Conservation (phyloP, 2,888 invertebrate species). For the Chaetogeoica ovagalla region DNA sequence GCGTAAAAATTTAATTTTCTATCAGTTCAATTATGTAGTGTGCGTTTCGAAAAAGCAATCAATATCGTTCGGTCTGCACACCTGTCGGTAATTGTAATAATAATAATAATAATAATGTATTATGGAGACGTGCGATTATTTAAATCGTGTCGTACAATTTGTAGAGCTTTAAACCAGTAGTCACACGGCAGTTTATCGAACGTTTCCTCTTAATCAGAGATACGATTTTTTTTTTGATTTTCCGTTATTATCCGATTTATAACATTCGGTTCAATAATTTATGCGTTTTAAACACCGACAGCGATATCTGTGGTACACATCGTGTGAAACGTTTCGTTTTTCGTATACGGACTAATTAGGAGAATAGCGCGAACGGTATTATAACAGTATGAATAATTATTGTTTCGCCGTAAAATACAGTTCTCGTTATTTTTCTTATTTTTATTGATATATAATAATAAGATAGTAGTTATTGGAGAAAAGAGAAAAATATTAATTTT, state of each 20-base stretch:
- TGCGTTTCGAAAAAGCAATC: not conserved
- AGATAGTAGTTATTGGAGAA: too few species aligned
- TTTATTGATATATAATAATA: too few species aligned
- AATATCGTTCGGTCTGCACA: not conserved
- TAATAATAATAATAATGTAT: not conserved
- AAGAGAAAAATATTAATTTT: too few species aligned
- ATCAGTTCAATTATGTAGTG: not conserved
- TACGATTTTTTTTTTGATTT: not conserved
- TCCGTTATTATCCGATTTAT: slow-evolving; percentile 2
- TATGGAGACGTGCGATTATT: slow-evolving; percentile 1
- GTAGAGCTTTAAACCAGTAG: not conserved
- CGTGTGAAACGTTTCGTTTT: too few species aligned
- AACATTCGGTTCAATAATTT: not conserved
- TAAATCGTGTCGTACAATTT: not conserved
- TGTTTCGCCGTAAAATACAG: too few species aligned
- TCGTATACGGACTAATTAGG: too few species aligned
- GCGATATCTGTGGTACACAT: too few species aligned
- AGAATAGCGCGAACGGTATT: too few species aligned
- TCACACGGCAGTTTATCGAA: not conserved
- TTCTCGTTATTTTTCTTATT: too few species aligned
- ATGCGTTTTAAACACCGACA: not conserved
- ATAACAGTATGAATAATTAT: too few species aligned
- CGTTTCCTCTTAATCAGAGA: not conserved
- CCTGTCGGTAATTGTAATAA: not conserved
- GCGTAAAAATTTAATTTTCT: not conserved